A percentile compares a stretch with the other conserved stretches of the same genome.
These are phyloP conservation scores for Otis tarda DNA, from an alignment of 2,113 vertebrate genomes.

Conservation along the genomic window DNA sequence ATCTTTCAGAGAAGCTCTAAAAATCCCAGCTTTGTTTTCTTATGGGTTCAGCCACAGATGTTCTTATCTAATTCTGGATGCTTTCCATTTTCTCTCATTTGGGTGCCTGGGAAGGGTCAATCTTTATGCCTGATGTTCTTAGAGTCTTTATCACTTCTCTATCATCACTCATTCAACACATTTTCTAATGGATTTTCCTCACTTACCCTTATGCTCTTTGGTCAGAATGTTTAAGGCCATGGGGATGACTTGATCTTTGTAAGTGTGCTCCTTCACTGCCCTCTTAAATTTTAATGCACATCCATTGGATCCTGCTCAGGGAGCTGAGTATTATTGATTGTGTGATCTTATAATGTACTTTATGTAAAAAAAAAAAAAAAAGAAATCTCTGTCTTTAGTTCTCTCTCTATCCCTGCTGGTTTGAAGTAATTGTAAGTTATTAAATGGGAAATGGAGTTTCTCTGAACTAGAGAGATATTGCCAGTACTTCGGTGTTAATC, in stretches of 20 bases:
- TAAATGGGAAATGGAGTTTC: background rate
- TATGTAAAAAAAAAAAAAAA: background rate
- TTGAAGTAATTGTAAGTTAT: slow-evolving; percentile 14
- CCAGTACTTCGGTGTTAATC: background rate
- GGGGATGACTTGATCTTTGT: background rate
- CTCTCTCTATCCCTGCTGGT: background rate
- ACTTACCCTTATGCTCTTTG: slow-evolving; percentile 1
- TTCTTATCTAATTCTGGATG: slow-evolving; percentile 3
- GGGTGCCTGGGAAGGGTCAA: background rate
- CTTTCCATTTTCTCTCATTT: background rate
- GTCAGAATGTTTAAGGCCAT: background rate
- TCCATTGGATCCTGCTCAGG: background rate
- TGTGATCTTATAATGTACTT: background rate
- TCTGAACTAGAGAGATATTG: slow-evolving; percentile 10
- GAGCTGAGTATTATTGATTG: slow-evolving; percentile 8
- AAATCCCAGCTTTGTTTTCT: background rate
- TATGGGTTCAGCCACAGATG: background rate
- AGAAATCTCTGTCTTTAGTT: background rate
- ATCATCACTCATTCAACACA: background rate
- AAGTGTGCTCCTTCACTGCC: background rate
- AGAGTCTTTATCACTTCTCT: background rate
- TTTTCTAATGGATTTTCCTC: background rate
- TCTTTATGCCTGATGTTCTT: background rate
- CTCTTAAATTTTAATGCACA: slow-evolving; percentile 28
- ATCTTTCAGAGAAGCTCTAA: slow-evolving; percentile 5